Evolutionary conservation across 1,140 invertebrate species (phyloP), one percentile per base, ranked within the genome.

Genomic region (Rhagoletis pomonella): DNA sequence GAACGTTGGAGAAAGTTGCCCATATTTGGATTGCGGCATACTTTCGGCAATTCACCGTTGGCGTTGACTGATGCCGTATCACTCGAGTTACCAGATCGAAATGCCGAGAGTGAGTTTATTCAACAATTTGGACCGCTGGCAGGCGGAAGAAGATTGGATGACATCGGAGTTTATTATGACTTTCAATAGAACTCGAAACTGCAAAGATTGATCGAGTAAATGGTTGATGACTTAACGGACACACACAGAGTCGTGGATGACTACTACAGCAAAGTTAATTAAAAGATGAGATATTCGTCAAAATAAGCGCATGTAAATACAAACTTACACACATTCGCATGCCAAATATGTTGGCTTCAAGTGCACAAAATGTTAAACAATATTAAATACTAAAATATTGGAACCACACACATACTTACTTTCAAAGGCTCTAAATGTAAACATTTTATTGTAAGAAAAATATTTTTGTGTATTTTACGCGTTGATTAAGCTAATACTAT

Each of bases 401-500:
- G 10, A 29, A 85, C 29, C 29, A 29, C 29, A 29, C 29, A 29
- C 29, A 29, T 29, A 29, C 29, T n/a, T 29, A 85, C 58, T 85
- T 60, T 42, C 19, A 60, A 62, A 85, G 17, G 60, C 84, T 60
- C 84, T 85, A 62, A 85, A 85, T 62, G 84, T 62, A 85, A 59
- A 60, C 84, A 85, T 62, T 81, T 81, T 81, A 81, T 81, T 81
- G 55, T 81, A 81, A 81, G 73, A 81, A 58, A 81, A 81, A 50
- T 55, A n/a, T 19, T 19, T 58, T 81, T 55, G n/a, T 55, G 47
- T 19, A 81, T 55, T 81, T 81, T 47, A 73, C 10, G 4, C 4
- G 47, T 55, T 81, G 44, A 44, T 55, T 55, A 7, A 55, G 17
- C 17, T 81, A 81, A 58, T 44, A 19, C 7, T 67, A 29, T 29